Conservation (phyloP, 2,113 vertebrate species). For the Centropus unirufus region DNA sequence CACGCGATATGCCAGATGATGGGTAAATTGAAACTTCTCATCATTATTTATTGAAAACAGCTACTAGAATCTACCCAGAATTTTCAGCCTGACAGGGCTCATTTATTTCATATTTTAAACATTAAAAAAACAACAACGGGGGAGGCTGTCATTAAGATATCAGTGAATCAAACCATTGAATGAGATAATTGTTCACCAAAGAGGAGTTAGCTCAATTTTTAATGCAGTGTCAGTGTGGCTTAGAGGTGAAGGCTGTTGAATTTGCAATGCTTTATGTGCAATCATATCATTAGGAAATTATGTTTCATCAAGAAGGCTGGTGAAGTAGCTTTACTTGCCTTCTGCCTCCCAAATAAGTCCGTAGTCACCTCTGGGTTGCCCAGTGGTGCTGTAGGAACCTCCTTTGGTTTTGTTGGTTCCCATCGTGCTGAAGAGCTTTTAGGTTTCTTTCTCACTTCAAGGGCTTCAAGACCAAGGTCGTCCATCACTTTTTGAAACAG, state of each 20-base stretch:
- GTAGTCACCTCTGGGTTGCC: background rate
- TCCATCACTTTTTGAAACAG: fast-evolving
- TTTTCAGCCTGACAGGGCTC: slow-evolving; percentile 63
- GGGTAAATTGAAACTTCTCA: slow-evolving; percentile 74
- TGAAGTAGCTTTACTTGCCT: background rate
- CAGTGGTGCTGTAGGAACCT: background rate
- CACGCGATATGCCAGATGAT: slow-evolving; percentile 53
- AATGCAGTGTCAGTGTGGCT: slow-evolving; percentile 12
- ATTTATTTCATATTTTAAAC: slow-evolving; percentile 76
- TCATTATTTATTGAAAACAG: slow-evolving; percentile 79
- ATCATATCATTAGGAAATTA: background rate
- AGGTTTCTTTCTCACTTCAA: background rate
- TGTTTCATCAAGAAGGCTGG: background rate
- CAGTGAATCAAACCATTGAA: slow-evolving; percentile 74
- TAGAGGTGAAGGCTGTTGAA: background rate
- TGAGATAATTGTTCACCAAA: slow-evolving; percentile 70
- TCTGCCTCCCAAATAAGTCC: fast-evolving
- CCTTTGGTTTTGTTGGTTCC: background rate
- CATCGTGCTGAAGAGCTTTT: background rate
- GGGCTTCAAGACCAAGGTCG: background rate
- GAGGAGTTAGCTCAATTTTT: slow-evolving; percentile 65
- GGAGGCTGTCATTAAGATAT: slow-evolving; percentile 77
- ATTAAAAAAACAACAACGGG: slow-evolving; percentile 63
- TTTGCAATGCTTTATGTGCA: background rate
- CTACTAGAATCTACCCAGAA: slow-evolving; percentile 47